Percentiles rank a stretch among this genome's conserved stretches.
Conservation (phyloP, 2,888 invertebrate species). For the Nephrotoma appendiculata region DNA sequence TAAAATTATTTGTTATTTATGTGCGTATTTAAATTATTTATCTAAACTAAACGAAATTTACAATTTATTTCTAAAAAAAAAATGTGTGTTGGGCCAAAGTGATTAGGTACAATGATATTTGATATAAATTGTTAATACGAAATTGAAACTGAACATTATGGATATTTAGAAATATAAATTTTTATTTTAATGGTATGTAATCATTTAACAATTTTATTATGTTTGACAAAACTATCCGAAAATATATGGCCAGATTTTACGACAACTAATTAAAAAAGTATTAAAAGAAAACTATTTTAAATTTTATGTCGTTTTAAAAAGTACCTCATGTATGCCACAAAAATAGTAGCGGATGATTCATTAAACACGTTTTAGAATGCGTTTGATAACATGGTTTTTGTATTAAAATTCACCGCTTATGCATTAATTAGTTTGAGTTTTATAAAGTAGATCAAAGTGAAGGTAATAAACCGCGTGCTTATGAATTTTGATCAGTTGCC, state of each 20-base stretch:
- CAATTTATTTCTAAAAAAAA: not conserved
- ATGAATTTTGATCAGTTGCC: not conserved
- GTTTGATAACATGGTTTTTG: not conserved
- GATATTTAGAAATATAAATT: not conserved
- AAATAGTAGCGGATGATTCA: not conserved
- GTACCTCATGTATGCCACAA: not conserved
- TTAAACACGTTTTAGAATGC: not conserved
- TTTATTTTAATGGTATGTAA: not conserved
- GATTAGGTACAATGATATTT: not conserved
- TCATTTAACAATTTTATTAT: not conserved
- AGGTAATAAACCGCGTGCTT: not conserved
- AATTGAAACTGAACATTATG: not conserved
- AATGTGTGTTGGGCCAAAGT: not conserved
- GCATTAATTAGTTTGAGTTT: not conserved
- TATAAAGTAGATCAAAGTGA: not conserved
- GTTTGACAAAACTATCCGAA: not conserved
- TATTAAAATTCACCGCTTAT: not conserved
- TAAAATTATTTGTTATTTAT: not conserved
- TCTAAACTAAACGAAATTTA: not conserved
- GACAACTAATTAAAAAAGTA: not conserved
- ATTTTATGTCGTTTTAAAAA: not conserved
- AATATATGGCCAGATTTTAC: not conserved
- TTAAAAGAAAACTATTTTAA: not conserved
- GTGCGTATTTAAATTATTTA: not conserved
- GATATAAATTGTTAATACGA: not conserved